Base-by-base conservation (phyloP, 2,888 invertebrate species). In the Teleiodes luculella region DNA sequence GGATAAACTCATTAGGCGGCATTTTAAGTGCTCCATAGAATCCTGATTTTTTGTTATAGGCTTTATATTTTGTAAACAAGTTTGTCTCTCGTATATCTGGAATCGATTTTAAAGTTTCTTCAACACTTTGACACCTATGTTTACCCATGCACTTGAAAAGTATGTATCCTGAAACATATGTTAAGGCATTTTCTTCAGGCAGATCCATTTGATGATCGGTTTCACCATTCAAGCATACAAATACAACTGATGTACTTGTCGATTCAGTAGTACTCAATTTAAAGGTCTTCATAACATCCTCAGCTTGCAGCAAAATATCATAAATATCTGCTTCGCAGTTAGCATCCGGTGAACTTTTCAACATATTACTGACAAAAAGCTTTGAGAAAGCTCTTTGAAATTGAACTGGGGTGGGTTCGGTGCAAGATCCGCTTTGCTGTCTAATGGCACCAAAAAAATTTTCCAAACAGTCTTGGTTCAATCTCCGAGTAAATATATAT, bases 351-450 rank as follows among this genome's bases (percentile, higher is more conserved):
- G 50, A 50, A 28, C 14, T 57, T 56, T 57, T 55, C 10, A 58
- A 28, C 58, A 58, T 61, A 10, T 53, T 57, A 11, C 50, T 41
- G 28, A 55, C 11, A 48, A 60, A 54, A 1, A 55, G 47, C 39
- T 60, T 57, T 2, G 58, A 60, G 46, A 56, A 61, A 24, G 59
- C 59, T 52, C 54, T n/a, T n/a, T n/a, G n/a, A n/a, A n/a, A n/a
- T n/a, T n/a, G n/a, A n/a, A n/a, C n/a, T n/a, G n/a, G n/a, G 8
- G 59, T 56, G 6, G 54, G 58, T 5, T 58, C 57, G 3, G 14
- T 46, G 28, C 55, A 55, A 7, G 41, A 45, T 1, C 56, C 57
- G 14, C 36, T 13, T 36, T 56, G 54, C 37, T 61, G 61, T 8
- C 57, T 50, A 18, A 61, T 46, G 4, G 37, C 1, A 3, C 45